These are phyloP conservation scores for Drosophila sp. DNA, from an alignment of 1,140 invertebrate species.

Conservation along the genomic window DNA sequence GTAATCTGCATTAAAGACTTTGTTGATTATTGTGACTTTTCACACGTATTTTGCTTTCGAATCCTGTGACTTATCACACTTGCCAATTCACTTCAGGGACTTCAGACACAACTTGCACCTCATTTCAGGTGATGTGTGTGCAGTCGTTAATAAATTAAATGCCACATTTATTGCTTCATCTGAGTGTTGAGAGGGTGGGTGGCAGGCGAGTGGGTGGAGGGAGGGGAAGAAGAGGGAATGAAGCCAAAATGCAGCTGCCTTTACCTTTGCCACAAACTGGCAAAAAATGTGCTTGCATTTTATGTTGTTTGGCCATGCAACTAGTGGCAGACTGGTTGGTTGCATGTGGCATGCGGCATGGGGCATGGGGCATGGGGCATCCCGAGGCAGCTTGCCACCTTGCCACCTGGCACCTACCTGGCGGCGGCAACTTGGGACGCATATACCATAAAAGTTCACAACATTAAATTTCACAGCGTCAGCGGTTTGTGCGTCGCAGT, in stretches of 20 bases:
- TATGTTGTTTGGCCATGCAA: constrained; percentile 53
- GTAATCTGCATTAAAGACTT: background rate
- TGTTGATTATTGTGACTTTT: background rate
- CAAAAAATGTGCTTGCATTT: constrained; percentile 42
- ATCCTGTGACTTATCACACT: constrained; percentile 15
- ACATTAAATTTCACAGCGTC: constrained; percentile 71
- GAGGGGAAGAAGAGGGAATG: constrained; percentile 19
- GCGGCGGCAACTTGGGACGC: constrained; percentile 39
- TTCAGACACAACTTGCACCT: constrained; percentile 35
- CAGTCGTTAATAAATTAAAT: constrained; percentile 70
- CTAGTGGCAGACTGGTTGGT: constrained; percentile 35
- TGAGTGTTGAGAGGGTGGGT: background rate
- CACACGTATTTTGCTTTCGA: background rate
- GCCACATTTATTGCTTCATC: constrained; percentile 81
- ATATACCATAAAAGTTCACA: constrained; percentile 71
- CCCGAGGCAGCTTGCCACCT: constrained; percentile 3
- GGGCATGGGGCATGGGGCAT: background rate
- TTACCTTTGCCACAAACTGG: background rate
- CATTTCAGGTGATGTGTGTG: constrained; percentile 34
- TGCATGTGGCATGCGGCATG: constrained; percentile 7
- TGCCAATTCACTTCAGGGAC: constrained; percentile 1
- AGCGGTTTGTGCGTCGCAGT: constrained; percentile 51
- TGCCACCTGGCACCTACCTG: constrained; percentile 43
- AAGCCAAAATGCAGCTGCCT: constrained; percentile 60
- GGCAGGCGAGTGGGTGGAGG: background rate